Base-by-base conservation (phyloP, 2,797 vertebrate genomes). In the Spheniscus humboldti region DNA sequence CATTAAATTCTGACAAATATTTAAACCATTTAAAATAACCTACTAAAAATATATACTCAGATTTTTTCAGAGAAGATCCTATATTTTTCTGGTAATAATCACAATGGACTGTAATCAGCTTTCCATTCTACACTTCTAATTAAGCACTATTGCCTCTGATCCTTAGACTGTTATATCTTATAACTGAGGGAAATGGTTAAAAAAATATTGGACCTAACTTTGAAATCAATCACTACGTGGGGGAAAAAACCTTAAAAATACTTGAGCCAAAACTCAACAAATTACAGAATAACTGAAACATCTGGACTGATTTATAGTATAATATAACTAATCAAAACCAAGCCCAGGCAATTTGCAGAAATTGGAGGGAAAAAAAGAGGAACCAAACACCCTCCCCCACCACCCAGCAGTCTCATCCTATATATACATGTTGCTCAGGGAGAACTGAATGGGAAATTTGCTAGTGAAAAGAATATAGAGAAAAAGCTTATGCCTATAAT, bases 221-320 rank as follows among this genome's bases (percentile, higher is more conserved):
- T 96, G 97, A 98, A 98, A 98, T 97, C 97, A 98, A 97, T 98
- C 97, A 97, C 79, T 92, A 94, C 30, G 88, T 60, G 68, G 73
- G 35, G n/a, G 31, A 5, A 92, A 94, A 94, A 92, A 79, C 33
- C 69, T 96, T 97, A 92, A 96, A 96, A 94, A 97, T 71, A 92
- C 79, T 95, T 97, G 91, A 98, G 96, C 95, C 96, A 95, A 98
- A 98, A 97, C 86, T 95, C 97, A 98, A 98, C 97, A 98, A 98
- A 98, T 98, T 98, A 97, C 95, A 97, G 96, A 97, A 98, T 97
- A 98, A 98, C 92, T 97, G 87, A 97, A 98, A 97, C 98, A 98
- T 98, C 98, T 98, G 98, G 98, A 97, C 66, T 97, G 96, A 97
- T 97, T 98, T 98, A 98, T 77, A 96, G 90, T 95, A 97, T 97